Percentiles rank a stretch among this genome's conserved stretches.
Conservation (phyloP, 2,113 vertebrate genomes). For the Scopus umbretta region DNA sequence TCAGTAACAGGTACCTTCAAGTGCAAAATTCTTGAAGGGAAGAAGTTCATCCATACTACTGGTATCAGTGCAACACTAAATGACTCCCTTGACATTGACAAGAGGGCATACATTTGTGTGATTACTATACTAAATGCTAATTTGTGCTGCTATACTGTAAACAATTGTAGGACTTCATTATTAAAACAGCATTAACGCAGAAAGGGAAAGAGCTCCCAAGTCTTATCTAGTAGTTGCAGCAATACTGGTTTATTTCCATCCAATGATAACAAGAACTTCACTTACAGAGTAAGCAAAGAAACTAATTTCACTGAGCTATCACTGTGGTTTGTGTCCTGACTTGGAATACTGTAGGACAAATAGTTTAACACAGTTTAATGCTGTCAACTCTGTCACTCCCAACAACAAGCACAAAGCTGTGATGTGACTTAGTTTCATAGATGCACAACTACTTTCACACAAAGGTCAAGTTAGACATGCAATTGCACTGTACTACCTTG, state of each 20-base stretch:
- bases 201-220: background rate
- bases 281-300: background rate
- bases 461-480: background rate
- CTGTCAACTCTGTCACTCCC: background rate
- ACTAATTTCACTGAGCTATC: background rate
- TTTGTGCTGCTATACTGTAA: background rate
- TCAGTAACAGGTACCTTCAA: background rate
- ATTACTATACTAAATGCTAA: background rate
- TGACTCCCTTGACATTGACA: background rate
- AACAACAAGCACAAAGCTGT: background rate
- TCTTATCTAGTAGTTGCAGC: background rate
- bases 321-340: background rate
- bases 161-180: background rate
- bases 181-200: background rate
- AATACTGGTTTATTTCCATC: background rate
- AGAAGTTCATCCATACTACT: background rate
- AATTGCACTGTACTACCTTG: constrained; percentile 3
- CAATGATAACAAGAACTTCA: background rate
- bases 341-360: background rate
- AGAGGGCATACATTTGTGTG: background rate
- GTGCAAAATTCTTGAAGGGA: background rate
- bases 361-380: background rate
- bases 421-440: background rate
- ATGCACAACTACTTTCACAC: background rate
- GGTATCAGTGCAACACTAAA: background rate